Evolutionary conservation across 2,113 vertebrate species (phyloP), one percentile per base, ranked within the genome.

Genomic region (Picathartes gymnocephalus): DNA sequence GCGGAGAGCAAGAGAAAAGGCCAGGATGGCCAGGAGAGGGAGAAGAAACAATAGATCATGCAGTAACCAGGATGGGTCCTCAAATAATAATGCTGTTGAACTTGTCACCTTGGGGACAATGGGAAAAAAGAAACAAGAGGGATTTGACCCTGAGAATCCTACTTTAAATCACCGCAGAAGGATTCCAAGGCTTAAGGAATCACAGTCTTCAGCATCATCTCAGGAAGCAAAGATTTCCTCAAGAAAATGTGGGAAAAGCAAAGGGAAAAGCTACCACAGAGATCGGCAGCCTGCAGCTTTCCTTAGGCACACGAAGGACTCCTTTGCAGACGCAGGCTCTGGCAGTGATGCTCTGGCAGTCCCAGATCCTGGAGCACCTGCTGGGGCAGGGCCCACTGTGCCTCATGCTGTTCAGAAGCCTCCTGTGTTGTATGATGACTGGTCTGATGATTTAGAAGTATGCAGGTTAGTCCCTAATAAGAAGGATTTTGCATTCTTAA

Each of bases 391-490:
- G 53, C 51, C 93, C 64, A 28, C 19, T 80, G 84, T 80, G 88
- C 87, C 70, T 28, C 79, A 57, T 25, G 85, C 85, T 62, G 53
- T 45, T 88, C 97, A 88, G 90, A 95, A 97, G 93, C 70, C 93
- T 93, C 91, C 96, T 88, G 86, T 80, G 86, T 86, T 97, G 74
- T 92, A 93, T 74, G 98, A 98, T 57, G 98, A 99, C 35, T 97
- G 85, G 91, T 97, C 96, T 97, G 98, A 98, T 97, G 98, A 99
- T 96, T 93, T 98, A 95, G 98, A 99, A 96, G 96, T 98, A 56
- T 99, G 99, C 99, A 99, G 99, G 99, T 99, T 95, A 99, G 99
- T 99, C 86, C 60, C 77, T 96, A 25, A 68, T 80, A 60, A 93
- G 79, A 92, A 91, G 93, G 57, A 74, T 69, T 61, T 66, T 28